Conservation (phyloP, 2,888 invertebrate genomes). For the Hylaea fasciaria region DNA sequence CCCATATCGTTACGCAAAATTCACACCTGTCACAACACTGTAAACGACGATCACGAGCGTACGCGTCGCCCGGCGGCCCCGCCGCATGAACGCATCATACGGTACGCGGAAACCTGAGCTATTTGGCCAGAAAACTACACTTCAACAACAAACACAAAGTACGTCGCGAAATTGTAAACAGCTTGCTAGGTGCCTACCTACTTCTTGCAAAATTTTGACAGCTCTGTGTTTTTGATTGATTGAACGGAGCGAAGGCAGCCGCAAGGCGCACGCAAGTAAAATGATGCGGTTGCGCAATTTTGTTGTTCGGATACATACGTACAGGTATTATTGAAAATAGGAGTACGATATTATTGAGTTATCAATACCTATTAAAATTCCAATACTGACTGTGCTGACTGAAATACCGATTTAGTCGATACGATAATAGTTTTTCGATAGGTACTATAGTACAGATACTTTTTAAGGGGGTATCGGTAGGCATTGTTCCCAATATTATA, state of each 20-base stretch:
- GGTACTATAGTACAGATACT: too few species aligned
- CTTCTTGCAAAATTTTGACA: constrained; percentile 84
- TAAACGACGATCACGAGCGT: constrained; percentile 74
- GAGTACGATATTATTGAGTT: too few species aligned
- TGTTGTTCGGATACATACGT: background rate
- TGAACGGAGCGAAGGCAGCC: constrained; percentile 52
- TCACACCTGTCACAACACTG: constrained; percentile 69
- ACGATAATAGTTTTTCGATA: too few species aligned
- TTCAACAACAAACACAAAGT: constrained; percentile 67
- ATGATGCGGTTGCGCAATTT: constrained; percentile 38
- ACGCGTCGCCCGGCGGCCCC: constrained; percentile 72
- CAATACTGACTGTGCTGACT: too few species aligned
- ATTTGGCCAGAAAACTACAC: constrained; percentile 62
- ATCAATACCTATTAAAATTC: too few species aligned
- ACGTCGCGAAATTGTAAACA: constrained; percentile 80
- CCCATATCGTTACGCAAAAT: constrained; percentile 88
- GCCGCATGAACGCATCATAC: constrained; percentile 82
- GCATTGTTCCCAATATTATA: too few species aligned
- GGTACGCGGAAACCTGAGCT: constrained; percentile 53
- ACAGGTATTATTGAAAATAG: background rate
- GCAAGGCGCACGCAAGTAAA: constrained; percentile 26
- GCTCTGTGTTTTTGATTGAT: constrained; percentile 53
- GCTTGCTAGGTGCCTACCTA: constrained; percentile 80
- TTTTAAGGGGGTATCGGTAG: too few species aligned
- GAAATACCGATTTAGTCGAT: too few species aligned